A percentile compares a stretch with the other conserved stretches of the same genome.
phyloP scores from a whole-genome alignment of 2,797 vertebrate species.

The Picus viridis region DNA sequence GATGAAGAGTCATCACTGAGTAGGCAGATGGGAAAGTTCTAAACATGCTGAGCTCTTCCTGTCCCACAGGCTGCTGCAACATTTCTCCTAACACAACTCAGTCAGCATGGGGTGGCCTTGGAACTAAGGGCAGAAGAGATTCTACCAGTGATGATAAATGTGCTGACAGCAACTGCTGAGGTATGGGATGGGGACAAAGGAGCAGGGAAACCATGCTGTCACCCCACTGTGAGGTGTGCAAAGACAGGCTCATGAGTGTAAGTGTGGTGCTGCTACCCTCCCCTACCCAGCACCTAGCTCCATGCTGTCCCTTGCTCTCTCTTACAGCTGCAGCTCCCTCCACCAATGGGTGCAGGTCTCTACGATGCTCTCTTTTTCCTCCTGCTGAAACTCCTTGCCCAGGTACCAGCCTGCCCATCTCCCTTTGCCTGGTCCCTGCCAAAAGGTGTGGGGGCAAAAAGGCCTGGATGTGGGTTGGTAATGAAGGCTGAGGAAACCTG shows the following conservation, averaged over 20 bases:
- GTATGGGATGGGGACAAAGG: constrained; percentile 68
- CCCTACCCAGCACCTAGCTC: background rate
- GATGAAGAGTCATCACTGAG: background rate
- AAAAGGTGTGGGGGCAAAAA: background rate
- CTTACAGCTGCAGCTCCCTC: constrained; percentile 77
- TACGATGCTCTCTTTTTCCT: constrained; percentile 88
- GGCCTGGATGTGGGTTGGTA: background rate
- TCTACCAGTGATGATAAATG: constrained; percentile 69
- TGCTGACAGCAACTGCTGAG: constrained; percentile 76
- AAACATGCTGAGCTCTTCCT: constrained; percentile 1
- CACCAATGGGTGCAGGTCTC: constrained; percentile 83
- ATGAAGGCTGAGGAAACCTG: background rate
- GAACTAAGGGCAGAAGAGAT: constrained; percentile 75
- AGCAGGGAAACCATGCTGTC: background rate
- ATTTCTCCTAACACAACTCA: constrained; percentile 83
- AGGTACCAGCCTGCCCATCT: constrained; percentile 68
- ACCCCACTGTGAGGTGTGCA: background rate
- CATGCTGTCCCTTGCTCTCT: background rate
- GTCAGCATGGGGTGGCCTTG: constrained; percentile 75
- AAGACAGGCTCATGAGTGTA: background rate
- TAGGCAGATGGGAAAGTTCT: background rate
- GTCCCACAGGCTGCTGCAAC: constrained; percentile 85
- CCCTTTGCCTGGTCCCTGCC: background rate
- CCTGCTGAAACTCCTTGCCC: constrained; percentile 80
- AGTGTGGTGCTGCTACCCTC: background rate